Percentiles rank a stretch among this genome's conserved stretches.
Evolutionary conservation across 2,888 invertebrate species (phyloP).

Genomic region (Hesperia comma): DNA sequence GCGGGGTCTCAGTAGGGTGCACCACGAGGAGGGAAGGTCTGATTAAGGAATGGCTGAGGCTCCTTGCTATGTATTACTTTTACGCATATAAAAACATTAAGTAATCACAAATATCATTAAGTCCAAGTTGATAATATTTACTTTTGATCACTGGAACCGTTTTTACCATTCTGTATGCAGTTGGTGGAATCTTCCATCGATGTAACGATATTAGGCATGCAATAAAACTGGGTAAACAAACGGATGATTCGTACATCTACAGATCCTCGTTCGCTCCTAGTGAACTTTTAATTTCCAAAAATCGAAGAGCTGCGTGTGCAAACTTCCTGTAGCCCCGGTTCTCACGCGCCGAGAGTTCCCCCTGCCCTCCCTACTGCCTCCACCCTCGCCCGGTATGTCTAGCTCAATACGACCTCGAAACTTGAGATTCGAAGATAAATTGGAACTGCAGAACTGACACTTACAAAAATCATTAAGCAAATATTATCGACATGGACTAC

Average conservation of each 20-base stretch:
- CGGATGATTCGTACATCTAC: neutral
- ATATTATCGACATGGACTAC: too few species aligned
- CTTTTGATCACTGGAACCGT: too few species aligned
- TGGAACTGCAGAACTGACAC: constrained; percentile 21
- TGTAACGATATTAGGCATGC: too few species aligned
- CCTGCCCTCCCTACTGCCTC: constrained; percentile 46
- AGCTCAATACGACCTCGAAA: constrained; percentile 32
- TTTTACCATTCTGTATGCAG: too few species aligned
- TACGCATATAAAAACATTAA: too few species aligned
- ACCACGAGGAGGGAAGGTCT: too few species aligned
- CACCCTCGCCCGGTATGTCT: constrained; percentile 26
- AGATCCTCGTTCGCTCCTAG: constrained; percentile 17
- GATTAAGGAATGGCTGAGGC: too few species aligned
- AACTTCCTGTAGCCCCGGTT: constrained; percentile 48
- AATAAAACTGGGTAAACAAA: too few species aligned
- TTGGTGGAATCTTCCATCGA: too few species aligned
- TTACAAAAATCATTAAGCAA: neutral
- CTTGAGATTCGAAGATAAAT: constrained; percentile 24
- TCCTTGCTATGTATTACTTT: too few species aligned
- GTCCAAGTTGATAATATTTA: too few species aligned
- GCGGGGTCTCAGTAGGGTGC: too few species aligned
- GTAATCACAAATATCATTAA: neutral
- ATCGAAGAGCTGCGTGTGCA: constrained; percentile 56
- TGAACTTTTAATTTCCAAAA: constrained; percentile 52
- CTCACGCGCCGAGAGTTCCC: constrained; percentile 26